Base-by-base conservation (phyloP, 2,888 invertebrate genomes). In the Drosophila longiperda region DNA sequence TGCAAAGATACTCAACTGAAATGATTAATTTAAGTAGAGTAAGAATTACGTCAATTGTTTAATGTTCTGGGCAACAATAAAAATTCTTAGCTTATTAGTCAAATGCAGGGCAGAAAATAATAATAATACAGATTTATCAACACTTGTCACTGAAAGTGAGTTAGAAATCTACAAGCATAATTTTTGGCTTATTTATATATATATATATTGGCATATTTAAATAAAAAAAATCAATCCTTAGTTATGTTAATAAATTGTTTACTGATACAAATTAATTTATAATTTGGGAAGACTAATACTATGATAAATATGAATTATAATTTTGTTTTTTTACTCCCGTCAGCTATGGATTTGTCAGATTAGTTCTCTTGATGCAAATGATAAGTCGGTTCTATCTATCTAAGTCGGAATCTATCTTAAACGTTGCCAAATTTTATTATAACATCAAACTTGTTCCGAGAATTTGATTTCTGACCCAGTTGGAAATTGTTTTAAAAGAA, bases 21-120 rank as follows among this genome's bases (percentile, higher is more conserved):
- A 34, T 45, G 38, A 64, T 59, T 59, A 49, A 59, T 59, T 42
- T 48, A 61, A 62, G 20, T 57, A 36, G 45, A 32, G 34, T 34
- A 60, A 53, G 29, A 9, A 15, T 49, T n/a, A 15, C 17, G 20
- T 15, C 11, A 23, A 15, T 23, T 33, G 26, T 38, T 49, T 34
- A 9, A 32, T 20, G n/a, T 32, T 12, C 20, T 50, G 23, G 55
- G 4, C 53, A 15, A 26, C 15, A 26, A 48, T 6, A 50, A 48
- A 50, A 48, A 48, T n/a, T 53, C 29, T 48, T 54, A n/a, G 11
- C 38, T 40, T 3, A 42, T 32, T 36, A 7, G 6, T 12, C 8
- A 58, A 57, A 49, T 52, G 50, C 8, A n/a, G 20, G 7, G 23
- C 23, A 38, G 8, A 58, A 48, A 45, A 26, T 64, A 48, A n/a